Percentiles rank a stretch among this genome's conserved stretches.
Evolutionary conservation across 2,797 vertebrate genomes (phyloP).

Genomic region (Hemibagrus guttatus): DNA sequence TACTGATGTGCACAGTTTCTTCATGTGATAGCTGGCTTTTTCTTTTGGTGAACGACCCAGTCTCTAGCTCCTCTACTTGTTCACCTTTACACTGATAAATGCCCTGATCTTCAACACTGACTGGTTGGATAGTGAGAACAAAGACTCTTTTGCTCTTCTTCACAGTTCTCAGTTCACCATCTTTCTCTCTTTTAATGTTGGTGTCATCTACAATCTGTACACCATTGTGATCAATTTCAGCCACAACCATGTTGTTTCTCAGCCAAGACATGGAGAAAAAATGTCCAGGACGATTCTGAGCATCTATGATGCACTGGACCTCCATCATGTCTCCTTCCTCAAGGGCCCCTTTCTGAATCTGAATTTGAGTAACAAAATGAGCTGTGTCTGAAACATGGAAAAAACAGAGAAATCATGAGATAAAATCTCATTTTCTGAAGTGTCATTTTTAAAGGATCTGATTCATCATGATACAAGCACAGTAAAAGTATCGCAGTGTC

Average conservation of each 20-base stretch:
- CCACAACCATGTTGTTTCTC: constrained; percentile 62
- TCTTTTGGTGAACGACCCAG: constrained; percentile 59
- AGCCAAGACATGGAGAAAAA: constrained; percentile 78
- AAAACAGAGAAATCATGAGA: neutral
- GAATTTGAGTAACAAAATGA: constrained; percentile 66
- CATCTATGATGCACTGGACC: constrained; percentile 70
- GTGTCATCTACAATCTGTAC: constrained; percentile 63
- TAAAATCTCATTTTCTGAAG: neutral
- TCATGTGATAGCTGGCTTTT: constrained; percentile 63
- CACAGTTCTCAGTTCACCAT: constrained; percentile 70
- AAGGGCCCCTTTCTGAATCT: constrained; percentile 46
- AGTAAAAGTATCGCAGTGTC: neutral
- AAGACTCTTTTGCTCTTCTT: constrained; percentile 71
- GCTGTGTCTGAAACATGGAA: constrained; percentile 52
- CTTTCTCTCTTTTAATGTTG: constrained; percentile 63
- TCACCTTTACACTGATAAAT: constrained; percentile 75
- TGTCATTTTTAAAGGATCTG: neutral
- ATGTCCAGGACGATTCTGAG: constrained; percentile 54
- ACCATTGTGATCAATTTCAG: constrained; percentile 72
- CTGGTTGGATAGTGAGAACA: constrained; percentile 69
- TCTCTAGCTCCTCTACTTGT: constrained; percentile 63
- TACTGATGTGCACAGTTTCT: constrained; percentile 60
- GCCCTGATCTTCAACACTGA: constrained; percentile 74
- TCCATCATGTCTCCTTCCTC: constrained; percentile 73
- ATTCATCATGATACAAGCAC: neutral